Evolutionary conservation across 2,888 invertebrate species (phyloP).

Genomic region (Dendrolimus houi): DNA sequence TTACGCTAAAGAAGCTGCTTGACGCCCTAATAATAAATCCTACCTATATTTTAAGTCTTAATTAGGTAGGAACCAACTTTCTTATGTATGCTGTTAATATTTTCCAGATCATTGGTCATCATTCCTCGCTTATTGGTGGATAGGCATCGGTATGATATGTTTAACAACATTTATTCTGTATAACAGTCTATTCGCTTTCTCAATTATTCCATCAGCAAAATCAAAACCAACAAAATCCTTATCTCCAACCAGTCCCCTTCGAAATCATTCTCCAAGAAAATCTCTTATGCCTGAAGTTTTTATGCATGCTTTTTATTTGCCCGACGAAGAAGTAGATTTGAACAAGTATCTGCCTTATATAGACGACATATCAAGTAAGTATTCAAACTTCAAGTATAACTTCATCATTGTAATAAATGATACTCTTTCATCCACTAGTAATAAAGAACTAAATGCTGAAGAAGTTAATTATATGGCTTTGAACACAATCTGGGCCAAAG

Average conservation of each 20-base stretch:
- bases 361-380: constrained; percentile 38
- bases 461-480: constrained; percentile 50
- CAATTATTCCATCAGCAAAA: constrained; percentile 29
- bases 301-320: constrained; percentile 46
- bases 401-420: constrained; percentile 48
- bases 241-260: constrained; percentile 10
- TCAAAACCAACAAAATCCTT: constrained; percentile 17
- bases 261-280: constrained; percentile 3
- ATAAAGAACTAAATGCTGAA: constrained; percentile 28
- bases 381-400: constrained; percentile 40
- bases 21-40: too few species aligned
- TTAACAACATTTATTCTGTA: constrained; percentile 52
- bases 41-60: too few species aligned
- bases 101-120: constrained; percentile 60
- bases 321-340: constrained; percentile 31
- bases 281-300: constrained; percentile 28
- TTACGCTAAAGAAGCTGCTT: too few species aligned
- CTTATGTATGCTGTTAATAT: background rate
- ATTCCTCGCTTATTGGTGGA: constrained; percentile 52
- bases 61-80: too few species aligned
- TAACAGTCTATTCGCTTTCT: constrained; percentile 42
- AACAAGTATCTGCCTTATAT: constrained; percentile 44
- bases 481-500: constrained; percentile 37
- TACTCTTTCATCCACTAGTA: constrained; percentile 17
- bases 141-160: constrained; percentile 52